A percentile compares a stretch with the other conserved stretches of the same genome.
Evolutionary conservation across 2,113 vertebrate species (phyloP).

Genomic region (Motacilla alba): DNA sequence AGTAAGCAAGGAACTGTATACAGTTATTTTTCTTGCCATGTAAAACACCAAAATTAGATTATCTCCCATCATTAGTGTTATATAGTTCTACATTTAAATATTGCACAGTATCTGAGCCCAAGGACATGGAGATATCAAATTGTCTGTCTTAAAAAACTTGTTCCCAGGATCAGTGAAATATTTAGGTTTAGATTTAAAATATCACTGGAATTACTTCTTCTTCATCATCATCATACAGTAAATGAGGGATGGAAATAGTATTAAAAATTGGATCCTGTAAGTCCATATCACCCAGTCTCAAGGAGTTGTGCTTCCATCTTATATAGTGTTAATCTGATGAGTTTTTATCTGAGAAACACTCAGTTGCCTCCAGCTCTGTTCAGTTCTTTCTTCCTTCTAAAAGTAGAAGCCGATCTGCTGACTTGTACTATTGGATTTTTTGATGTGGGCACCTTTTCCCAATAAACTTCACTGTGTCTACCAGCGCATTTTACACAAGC

Average conservation of each 20-base stretch:
- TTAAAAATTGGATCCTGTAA: not conserved
- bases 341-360: not conserved
- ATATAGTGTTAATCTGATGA: not conserved
- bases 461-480: slow-evolving; percentile 18
- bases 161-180: not conserved
- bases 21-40: not conserved
- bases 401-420: not conserved
- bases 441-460: slow-evolving; percentile 8
- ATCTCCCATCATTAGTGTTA: not conserved
- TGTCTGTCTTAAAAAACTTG: not conserved
- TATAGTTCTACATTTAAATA: not conserved
- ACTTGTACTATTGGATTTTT: slow-evolving; percentile 32
- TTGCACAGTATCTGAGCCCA: not conserved
- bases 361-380: not conserved
- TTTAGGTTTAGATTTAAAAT: not conserved
- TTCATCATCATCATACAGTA: not conserved
- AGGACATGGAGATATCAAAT: not conserved
- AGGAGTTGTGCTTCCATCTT: not conserved
- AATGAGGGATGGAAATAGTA: not conserved
- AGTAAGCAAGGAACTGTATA: not conserved
- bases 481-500: not conserved
- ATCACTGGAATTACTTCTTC: not conserved
- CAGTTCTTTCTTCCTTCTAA: not conserved
- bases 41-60: not conserved
- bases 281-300: not conserved